Conservation (phyloP, 2,113 vertebrate species). For the Clarias gariepinus region DNA sequence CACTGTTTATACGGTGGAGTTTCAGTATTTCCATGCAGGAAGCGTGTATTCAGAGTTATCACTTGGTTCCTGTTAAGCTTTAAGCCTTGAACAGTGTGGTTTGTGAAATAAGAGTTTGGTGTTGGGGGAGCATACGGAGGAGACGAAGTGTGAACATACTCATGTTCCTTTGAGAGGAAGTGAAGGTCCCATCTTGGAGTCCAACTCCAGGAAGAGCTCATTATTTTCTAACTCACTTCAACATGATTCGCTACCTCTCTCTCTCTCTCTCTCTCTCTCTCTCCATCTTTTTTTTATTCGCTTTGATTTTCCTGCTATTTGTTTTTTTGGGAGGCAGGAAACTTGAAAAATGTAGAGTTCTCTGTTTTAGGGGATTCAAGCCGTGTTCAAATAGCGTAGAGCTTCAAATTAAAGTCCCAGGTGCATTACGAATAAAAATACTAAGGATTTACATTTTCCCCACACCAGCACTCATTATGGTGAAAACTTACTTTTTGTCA, state of each 20-base stretch:
- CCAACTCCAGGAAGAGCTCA: conserved; percentile 23
- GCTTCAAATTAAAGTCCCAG: neutral
- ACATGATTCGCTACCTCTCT: neutral
- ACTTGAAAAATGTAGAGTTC: neutral
- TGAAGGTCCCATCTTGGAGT: neutral
- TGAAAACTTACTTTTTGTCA: too few species aligned
- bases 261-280: neutral
- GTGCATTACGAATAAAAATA: neutral
- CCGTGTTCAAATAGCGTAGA: neutral
- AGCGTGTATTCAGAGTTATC: neutral
- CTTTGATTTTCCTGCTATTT: neutral
- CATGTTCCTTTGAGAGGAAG: neutral
- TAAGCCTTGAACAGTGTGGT: neutral
- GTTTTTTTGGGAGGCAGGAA: neutral
- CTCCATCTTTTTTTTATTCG: neutral
- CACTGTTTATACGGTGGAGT: neutral
- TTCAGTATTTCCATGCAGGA: neutral
- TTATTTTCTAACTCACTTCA: conserved; percentile 37
- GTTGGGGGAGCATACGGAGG: conserved; percentile 15
- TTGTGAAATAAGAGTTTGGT: neutral
- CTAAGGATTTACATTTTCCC: neutral
- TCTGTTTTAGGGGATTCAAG: neutral
- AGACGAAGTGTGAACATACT: conserved; percentile 6
- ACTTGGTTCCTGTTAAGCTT: neutral
- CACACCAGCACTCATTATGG: too few species aligned